A percentile compares a stretch with the other conserved stretches of the same genome.
Conservation (phyloP, 1,140 invertebrate species). For the Drusus annulatus region DNA sequence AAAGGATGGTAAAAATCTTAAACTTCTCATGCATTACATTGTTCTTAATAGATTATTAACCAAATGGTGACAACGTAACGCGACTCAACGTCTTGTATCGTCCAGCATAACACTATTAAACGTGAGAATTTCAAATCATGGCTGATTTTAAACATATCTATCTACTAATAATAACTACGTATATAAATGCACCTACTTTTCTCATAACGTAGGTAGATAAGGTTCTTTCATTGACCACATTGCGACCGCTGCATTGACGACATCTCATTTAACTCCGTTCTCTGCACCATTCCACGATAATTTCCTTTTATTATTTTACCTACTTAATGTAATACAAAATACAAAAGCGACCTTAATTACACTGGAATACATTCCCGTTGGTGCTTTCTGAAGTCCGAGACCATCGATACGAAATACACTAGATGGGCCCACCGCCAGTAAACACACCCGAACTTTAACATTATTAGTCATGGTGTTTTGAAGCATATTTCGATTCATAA, state of each 20-base stretch:
- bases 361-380: not conserved
- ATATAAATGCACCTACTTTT: not conserved
- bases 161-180: not conserved
- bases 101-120: not conserved
- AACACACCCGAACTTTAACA: not conserved
- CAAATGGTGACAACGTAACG: no score
- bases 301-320: constrained; percentile 34
- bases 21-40: no score
- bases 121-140: not conserved
- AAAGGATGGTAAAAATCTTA: no score
- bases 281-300: not conserved
- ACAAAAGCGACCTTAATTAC: constrained; percentile 36
- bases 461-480: no score
- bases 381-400: not conserved
- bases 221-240: not conserved
- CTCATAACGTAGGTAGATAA: not conserved
- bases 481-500: not conserved
- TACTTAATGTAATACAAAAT: constrained; percentile 26
- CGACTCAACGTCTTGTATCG: not conserved
- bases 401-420: not conserved
- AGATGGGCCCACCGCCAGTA: not conserved
- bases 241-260: not conserved
- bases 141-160: not conserved
- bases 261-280: constrained; percentile 6
- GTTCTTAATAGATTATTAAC: no score